Conservation (phyloP, 1,140 invertebrate genomes). For the Aporrectodea caliginosa region DNA sequence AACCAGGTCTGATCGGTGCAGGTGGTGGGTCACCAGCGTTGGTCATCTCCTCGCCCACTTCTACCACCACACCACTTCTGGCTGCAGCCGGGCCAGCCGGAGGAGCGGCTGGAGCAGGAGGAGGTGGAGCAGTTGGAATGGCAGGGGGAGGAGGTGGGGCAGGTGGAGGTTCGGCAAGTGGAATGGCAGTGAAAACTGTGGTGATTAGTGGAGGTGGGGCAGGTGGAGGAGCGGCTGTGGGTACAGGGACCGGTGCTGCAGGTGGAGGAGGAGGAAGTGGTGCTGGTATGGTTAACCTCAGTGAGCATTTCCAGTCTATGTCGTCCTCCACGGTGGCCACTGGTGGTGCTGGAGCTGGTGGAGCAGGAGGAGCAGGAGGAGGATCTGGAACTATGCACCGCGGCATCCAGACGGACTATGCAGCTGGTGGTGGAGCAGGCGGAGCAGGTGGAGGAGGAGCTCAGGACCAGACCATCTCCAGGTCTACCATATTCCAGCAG, state of each 20-base stretch:
- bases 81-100: background rate
- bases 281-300: background rate
- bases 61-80: slow-evolving; percentile 39
- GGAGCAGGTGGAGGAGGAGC: background rate
- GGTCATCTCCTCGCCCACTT: background rate
- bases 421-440: background rate
- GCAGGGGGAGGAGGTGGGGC: background rate
- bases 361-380: too few relatives aligned
- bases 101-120: background rate
- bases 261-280: background rate
- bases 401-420: background rate
- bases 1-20: slow-evolving; percentile 30
- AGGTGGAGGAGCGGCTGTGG: background rate
- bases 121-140: background rate
- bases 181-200: too few relatives aligned
- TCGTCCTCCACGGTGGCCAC: background rate
- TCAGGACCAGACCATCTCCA: background rate
- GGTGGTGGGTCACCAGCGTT: background rate
- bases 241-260: background rate
- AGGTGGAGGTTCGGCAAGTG: too few relatives aligned
- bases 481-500: background rate
- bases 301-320: slow-evolving; percentile 17
- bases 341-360: background rate
- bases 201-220: background rate
- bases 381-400: background rate